Evolutionary conservation across 2,797 vertebrate species (phyloP), one percentile per base, ranked within the genome.

Genomic region (Neosilurus hyrtlii): DNA sequence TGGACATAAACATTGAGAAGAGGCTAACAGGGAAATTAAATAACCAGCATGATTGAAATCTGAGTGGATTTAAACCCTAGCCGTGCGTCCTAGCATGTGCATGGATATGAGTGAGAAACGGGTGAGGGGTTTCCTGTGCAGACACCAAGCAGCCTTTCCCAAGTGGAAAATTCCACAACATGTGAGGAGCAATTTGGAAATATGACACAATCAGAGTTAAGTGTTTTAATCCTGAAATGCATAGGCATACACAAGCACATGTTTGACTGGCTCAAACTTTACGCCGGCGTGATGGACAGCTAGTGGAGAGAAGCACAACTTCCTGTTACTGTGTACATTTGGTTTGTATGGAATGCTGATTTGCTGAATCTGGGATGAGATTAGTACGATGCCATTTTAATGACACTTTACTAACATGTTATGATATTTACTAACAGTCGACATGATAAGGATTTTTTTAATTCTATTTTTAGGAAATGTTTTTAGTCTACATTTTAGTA

Each of bases 141-240:
- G 65, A 80, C 66, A 67, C 78, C 43, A 43, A 75, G 14, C 43
- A 85, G 57, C 76, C 57, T 73, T 81, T 86, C 56, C 26, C 18
- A 10, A 37, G 10, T 78, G 81, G 82, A 86, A 87, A 88, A 86
- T 87, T 86, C 76, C 62, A 20, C 81, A 59, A 61, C 9, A 37
- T 20, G 0, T 15, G 59, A 83, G 24, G 20, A 11, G 43, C 77
- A 49, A 54, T 75, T 72, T 79, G 86, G 62, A 86, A 86, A 82
- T 2, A 20, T 14, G 51, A 43, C 15, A 72, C 65, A 52, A 78
- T 79, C 72, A 54, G 49, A 84, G 77, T 61, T 35, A 78, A 49
- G 59, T 54, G 59, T 16, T 74, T 83, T 79, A 10, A 59, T 26
- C 37, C 20, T 4, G 9, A 3, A 18, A 37, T 57, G 18, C 67